phyloP scores from a whole-genome alignment of 2,888 invertebrate species.

The Tiliacea citrago region DNA sequence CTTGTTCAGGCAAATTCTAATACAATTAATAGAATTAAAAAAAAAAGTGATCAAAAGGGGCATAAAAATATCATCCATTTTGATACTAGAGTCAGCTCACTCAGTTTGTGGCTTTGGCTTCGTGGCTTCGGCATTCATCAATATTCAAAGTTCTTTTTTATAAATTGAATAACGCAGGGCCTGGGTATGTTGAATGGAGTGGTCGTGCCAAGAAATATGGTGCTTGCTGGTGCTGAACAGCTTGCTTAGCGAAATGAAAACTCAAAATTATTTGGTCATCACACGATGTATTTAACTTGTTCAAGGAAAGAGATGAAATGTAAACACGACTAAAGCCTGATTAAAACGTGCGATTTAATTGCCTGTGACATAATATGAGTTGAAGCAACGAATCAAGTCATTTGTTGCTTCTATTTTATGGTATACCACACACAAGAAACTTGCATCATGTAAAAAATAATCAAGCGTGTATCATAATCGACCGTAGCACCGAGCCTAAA shows the following conservation, averaged over 20 bases:
- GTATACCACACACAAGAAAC: neutral
- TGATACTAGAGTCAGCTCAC: neutral
- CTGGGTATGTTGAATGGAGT: slow-evolving; percentile 93
- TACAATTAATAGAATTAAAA: neutral
- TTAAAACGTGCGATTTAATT: neutral
- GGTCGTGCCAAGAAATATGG: slow-evolving; percentile 92
- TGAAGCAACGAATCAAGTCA: neutral
- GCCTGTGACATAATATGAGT: neutral
- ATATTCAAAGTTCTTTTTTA: neutral
- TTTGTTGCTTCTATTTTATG: neutral
- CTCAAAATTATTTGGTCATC: neutral
- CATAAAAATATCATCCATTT: neutral
- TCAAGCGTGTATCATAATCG: neutral
- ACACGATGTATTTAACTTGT: neutral
- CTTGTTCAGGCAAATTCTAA: neutral
- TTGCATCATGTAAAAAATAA: neutral
- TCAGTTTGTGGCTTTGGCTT: neutral
- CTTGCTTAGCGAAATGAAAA: slow-evolving; percentile 26
- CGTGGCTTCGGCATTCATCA: neutral
- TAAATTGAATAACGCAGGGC: slow-evolving; percentile 41
- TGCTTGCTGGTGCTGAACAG: slow-evolving; percentile 49
- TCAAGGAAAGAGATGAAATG: neutral
- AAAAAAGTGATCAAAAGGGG: neutral
- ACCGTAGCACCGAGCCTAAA: neutral
- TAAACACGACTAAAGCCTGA: neutral